Conservation (phyloP, 2,797 vertebrate genomes). For the Acropternis orthonyx region DNA sequence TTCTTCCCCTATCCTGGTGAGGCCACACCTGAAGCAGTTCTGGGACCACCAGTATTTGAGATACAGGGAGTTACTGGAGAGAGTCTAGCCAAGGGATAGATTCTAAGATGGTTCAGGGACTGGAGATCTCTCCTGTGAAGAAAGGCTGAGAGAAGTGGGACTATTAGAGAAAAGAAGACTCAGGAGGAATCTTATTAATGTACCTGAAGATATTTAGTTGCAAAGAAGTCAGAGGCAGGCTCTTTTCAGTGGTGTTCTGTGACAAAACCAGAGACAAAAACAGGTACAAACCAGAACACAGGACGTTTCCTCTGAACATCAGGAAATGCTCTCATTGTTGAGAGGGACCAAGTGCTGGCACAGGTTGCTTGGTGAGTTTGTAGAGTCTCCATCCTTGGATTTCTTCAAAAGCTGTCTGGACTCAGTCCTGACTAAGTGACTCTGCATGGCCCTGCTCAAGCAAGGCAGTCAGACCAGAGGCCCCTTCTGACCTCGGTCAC, state of each 20-base stretch:
- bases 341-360: not conserved
- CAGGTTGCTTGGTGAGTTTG: not conserved
- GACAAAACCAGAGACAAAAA: not conserved
- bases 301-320: not conserved
- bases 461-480: fast-evolving
- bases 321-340: not conserved
- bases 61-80: not conserved
- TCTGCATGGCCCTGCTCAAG: not conserved
- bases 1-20: not conserved
- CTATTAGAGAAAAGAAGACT: not conserved
- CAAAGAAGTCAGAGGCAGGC: not conserved
- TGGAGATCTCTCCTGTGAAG: not conserved
- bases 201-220: not conserved
- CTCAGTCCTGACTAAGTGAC: not conserved
- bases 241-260: not conserved
- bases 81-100: not conserved
- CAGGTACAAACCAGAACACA: not conserved
- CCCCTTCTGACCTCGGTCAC: not conserved
- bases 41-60: not conserved
- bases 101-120: not conserved
- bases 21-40: not conserved
- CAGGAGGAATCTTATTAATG: not conserved
- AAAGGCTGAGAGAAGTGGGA: not conserved
- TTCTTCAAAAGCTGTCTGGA: not conserved
- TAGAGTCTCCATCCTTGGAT: not conserved